Evolutionary conservation across 1,140 invertebrate species (phyloP).

Genomic region (Drosophila kurseongensis): DNA sequence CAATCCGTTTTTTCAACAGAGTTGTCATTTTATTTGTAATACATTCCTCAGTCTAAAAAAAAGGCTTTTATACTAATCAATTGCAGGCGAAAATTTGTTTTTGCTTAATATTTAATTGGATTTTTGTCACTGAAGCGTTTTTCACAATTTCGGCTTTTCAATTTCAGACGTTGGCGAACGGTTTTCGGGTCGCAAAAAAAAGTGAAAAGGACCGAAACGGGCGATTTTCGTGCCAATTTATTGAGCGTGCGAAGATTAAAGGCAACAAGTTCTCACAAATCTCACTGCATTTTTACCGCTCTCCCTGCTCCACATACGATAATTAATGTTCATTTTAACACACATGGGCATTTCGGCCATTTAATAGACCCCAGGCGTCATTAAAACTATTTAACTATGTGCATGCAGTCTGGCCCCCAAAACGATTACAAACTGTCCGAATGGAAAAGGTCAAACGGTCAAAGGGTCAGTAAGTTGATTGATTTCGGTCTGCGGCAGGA

Average conservation of each 20-base stretch:
- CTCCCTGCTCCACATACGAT: slow-evolving; percentile 8
- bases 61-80: slow-evolving; percentile 9
- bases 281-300: slow-evolving; percentile 8
- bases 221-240: slow-evolving; percentile 32
- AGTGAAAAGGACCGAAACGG: not conserved
- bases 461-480: not conserved
- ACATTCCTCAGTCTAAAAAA: not conserved
- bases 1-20: not conserved
- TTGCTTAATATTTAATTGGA: slow-evolving; percentile 20
- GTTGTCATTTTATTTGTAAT: not conserved
- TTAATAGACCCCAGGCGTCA: slow-evolving; percentile 34
- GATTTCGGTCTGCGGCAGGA: not conserved
- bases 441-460: slow-evolving; percentile 21
- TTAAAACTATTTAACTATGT: slow-evolving; percentile 42
- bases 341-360: slow-evolving; percentile 31
- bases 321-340: slow-evolving; percentile 47
- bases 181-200: not conserved
- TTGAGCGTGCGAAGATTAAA: slow-evolving; percentile 54
- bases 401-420: not conserved
- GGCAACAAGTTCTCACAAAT: slow-evolving; percentile 36
- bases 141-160: slow-evolving; percentile 1
- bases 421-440: slow-evolving; percentile 20
- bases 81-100: slow-evolving; percentile 5
- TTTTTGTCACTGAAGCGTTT: slow-evolving; percentile 51
- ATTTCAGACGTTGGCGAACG: not conserved